phyloP scores from a whole-genome alignment of 1,140 invertebrate species.

The Drosophila leontia region DNA sequence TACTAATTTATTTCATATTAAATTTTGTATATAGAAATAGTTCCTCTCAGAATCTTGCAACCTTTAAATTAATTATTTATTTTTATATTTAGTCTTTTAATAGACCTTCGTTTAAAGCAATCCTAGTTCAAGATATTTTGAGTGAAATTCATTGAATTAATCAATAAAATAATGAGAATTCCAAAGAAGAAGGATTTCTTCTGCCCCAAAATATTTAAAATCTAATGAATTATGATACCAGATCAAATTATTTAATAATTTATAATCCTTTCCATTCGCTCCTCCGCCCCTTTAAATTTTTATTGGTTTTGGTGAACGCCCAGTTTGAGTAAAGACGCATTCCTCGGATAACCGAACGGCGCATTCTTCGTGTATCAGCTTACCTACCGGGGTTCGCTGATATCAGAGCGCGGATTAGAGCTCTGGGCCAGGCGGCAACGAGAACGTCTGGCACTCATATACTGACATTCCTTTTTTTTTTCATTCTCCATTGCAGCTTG shows the following conservation, averaged over 20 bases:
- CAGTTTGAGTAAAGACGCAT: constrained; percentile 32
- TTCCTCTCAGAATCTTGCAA: no score
- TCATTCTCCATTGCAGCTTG: constrained; percentile 35
- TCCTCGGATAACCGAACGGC: constrained; percentile 24
- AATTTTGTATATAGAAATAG: no score
- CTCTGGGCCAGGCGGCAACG: constrained; percentile 19
- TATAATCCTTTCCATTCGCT: not conserved
- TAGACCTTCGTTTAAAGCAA: no score
- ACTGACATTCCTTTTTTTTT: constrained; percentile 27
- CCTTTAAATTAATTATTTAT: no score
- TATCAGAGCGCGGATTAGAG: constrained; percentile 34
- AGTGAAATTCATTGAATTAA: not conserved
- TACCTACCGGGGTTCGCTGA: constrained; percentile 20
- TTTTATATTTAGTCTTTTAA: no score
- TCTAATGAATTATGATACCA: no score
- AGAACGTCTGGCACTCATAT: constrained; percentile 10
- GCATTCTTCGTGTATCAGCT: constrained; percentile 46
- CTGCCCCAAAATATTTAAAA: not conserved
- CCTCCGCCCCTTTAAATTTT: not conserved
- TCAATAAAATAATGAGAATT: not conserved
- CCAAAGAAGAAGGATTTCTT: no score
- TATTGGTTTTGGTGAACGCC: constrained; percentile 1
- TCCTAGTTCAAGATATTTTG: no score
- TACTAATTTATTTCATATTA: no score
- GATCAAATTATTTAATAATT: not conserved